These are phyloP conservation scores for Microtus montanus DNA, from an alignment of 2,113 vertebrate genomes.

Conservation along the genomic window DNA sequence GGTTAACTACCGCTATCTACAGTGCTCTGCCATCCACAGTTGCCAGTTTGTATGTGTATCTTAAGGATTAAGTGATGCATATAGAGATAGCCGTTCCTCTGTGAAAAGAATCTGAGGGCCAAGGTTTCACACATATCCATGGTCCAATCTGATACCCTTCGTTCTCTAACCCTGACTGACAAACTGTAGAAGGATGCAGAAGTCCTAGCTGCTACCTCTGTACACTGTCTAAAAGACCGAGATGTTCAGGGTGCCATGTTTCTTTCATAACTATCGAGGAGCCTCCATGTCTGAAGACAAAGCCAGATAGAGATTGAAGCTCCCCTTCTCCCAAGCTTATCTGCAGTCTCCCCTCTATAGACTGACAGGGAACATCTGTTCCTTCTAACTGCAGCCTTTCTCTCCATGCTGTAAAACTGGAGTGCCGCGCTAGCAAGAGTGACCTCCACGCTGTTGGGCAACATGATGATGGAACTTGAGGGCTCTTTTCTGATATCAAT, in stretches of 20 bases:
- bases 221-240: background rate
- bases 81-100: background rate
- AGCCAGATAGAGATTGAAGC: background rate
- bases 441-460: background rate
- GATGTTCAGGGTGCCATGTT: background rate
- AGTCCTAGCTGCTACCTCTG: background rate
- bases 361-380: background rate
- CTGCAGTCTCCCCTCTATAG: background rate
- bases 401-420: background rate
- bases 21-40: background rate
- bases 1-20: background rate
- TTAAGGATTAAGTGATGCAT: background rate
- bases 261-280: background rate
- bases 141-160: background rate
- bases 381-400: background rate
- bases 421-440: background rate
- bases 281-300: background rate
- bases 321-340: constrained; percentile 9
- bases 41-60: constrained; percentile 21
- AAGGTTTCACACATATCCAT: background rate
- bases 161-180: background rate
- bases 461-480: background rate
- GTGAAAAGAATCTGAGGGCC: constrained; percentile 12
- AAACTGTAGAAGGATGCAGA: background rate
- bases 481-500: constrained; percentile 1